phyloP scores from a whole-genome alignment of 2,888 invertebrate genomes.

The Podotricha telesiphe region DNA sequence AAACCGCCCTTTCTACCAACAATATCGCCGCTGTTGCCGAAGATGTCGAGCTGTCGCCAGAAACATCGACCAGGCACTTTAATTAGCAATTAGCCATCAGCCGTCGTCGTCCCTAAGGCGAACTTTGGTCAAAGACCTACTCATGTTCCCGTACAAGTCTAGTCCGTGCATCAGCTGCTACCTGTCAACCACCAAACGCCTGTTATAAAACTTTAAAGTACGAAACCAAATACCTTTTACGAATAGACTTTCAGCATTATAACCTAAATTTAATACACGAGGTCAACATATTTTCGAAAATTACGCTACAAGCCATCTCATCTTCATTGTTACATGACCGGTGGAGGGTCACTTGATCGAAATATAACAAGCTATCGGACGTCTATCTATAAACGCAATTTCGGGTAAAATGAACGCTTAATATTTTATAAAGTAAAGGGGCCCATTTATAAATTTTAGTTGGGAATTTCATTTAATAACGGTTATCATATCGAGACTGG shows the following conservation, averaged over 20 bases:
- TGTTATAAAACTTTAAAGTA: background rate
- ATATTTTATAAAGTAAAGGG: background rate
- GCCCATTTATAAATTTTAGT: constrained; percentile 3
- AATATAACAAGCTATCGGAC: constrained; percentile 35
- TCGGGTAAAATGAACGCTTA: constrained; percentile 26
- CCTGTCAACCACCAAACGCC: no score
- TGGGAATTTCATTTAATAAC: constrained; percentile 2
- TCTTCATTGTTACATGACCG: constrained; percentile 22
- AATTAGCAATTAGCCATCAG: no score
- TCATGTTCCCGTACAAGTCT: no score
- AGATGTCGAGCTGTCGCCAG: no score
- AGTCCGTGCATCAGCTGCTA: no score
- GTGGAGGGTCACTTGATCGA: constrained; percentile 32
- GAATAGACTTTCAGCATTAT: background rate
- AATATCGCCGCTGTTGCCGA: no score
- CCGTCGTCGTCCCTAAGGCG: no score
- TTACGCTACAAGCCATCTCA: background rate
- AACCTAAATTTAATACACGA: constrained; percentile 9
- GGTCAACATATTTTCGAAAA: constrained; percentile 24
- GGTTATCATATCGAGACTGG: background rate
- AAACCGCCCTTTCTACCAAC: no score
- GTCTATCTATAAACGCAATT: constrained; percentile 29
- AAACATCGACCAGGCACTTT: no score
- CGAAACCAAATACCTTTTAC: background rate
- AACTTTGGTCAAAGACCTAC: no score